Conservation (phyloP, 2,888 invertebrate species). For the Holacanthella duospinosa region DNA sequence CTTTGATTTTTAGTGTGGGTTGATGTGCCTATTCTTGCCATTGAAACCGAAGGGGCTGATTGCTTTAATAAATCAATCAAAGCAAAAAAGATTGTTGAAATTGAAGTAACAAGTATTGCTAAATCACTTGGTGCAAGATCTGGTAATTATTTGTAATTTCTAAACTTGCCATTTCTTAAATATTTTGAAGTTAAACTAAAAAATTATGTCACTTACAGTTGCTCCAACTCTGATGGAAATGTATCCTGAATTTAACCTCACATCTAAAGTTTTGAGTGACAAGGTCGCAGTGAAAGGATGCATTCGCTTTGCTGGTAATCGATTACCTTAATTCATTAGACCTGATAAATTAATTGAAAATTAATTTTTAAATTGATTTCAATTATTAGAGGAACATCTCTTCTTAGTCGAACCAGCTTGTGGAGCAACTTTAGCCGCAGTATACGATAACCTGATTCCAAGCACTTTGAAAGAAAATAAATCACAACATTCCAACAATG, state of each 20-base stretch:
- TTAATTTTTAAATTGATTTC: neutral
- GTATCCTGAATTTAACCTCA: constrained; percentile 39
- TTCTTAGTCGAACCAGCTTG: constrained; percentile 46
- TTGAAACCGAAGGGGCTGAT: constrained; percentile 46
- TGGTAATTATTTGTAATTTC: neutral
- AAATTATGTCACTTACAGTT: constrained; percentile 18
- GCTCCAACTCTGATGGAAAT: constrained; percentile 40
- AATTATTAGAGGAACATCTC: constrained; percentile 43
- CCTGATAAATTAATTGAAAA: neutral
- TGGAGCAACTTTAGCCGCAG: constrained; percentile 44
- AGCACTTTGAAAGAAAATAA: constrained; percentile 39
- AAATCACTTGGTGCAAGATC: constrained; percentile 42
- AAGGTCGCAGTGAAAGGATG: constrained; percentile 43
- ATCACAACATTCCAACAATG: too few species aligned
- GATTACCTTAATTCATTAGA: constrained; percentile 4
- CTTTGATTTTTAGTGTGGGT: constrained; percentile 30
- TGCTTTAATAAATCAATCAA: constrained; percentile 43
- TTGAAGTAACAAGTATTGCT: constrained; percentile 42
- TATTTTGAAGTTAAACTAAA: neutral
- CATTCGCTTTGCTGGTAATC: constrained; percentile 42
- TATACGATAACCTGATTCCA: constrained; percentile 42
- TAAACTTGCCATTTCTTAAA: neutral
- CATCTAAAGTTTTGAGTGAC: constrained; percentile 43
- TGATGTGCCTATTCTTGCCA: constrained; percentile 44
- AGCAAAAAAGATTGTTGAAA: constrained; percentile 41